Percentiles rank a stretch among this genome's conserved stretches.
phyloP scores from a whole-genome alignment of 2,797 vertebrate genomes.

The Xenentodon cancila region DNA sequence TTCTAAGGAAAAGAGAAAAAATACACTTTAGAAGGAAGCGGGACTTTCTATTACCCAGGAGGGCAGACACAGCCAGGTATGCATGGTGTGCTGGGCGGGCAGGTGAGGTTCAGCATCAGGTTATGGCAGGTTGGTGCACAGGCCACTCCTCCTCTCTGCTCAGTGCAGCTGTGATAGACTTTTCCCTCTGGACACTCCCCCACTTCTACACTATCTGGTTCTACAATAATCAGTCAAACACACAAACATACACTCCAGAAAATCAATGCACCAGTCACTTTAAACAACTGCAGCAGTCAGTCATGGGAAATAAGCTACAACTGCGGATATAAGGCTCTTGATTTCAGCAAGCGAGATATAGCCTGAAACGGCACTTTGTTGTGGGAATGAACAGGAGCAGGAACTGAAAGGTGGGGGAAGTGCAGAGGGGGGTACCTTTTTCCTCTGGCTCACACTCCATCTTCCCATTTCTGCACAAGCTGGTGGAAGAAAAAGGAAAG shows the following conservation, averaged over 20 bases:
- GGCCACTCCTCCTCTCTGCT: constrained; percentile 89
- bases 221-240: constrained; percentile 50
- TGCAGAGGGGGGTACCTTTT: constrained; percentile 75
- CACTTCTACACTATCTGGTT: constrained; percentile 81
- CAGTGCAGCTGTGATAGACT: constrained; percentile 93
- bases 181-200: constrained; percentile 92
- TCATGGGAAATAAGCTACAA: constrained; percentile 66
- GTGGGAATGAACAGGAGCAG: constrained; percentile 45
- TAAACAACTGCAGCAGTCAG: constrained; percentile 41
- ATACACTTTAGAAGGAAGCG: neutral
- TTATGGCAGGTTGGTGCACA: constrained; percentile 94
- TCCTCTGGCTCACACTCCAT: constrained; percentile 86
- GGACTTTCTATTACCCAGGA: constrained; percentile 83
- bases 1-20: neutral
- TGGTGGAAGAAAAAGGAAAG: constrained; percentile 59
- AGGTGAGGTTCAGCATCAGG: constrained; percentile 97
- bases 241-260: constrained; percentile 17
- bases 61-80: constrained; percentile 94
- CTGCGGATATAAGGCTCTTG: constrained; percentile 59
- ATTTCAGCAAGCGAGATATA: constrained; percentile 58
- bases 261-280: constrained; percentile 43
- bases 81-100: constrained; percentile 92
- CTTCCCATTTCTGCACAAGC: constrained; percentile 85
- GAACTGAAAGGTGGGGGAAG: constrained; percentile 32
- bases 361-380: constrained; percentile 70